Evolutionary conservation across 2,888 invertebrate genomes (phyloP).

Genomic region (Drosophila parthenogenetica): DNA sequence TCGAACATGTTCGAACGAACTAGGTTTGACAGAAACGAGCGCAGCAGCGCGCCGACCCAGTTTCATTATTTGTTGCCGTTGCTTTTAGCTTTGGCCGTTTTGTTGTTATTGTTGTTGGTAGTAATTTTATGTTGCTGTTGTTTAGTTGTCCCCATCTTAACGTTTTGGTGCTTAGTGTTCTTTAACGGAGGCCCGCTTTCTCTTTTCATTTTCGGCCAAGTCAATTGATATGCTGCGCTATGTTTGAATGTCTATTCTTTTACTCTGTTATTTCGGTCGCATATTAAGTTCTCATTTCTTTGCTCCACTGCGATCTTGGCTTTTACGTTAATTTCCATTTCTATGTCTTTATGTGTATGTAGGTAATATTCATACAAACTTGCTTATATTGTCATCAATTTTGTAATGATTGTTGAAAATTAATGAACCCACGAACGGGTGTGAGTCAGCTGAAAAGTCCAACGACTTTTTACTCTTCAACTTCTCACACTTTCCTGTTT

Average conservation of each 20-base stretch:
- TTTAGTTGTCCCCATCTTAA: constrained; percentile 55
- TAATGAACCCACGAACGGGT: constrained; percentile 11
- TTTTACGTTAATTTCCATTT: constrained; percentile 20
- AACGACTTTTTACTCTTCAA: constrained; percentile 27
- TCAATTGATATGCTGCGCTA: constrained; percentile 72
- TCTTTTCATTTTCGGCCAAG: constrained; percentile 73
- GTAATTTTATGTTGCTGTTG: constrained; percentile 38
- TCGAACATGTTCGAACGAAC: constrained; percentile 42
- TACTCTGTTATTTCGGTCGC: constrained; percentile 27
- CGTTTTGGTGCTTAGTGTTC: constrained; percentile 68
- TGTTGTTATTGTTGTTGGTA: constrained; percentile 34
- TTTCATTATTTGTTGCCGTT: constrained; percentile 69
- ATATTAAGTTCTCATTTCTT: constrained; percentile 49
- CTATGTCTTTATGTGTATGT: constrained; percentile 9
- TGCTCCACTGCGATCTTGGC: constrained; percentile 37
- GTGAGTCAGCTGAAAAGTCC: constrained; percentile 37
- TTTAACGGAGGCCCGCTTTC: constrained; percentile 69
- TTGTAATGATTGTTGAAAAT: constrained; percentile 18
- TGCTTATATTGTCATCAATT: not conserved
- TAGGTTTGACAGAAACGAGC: constrained; percentile 26
- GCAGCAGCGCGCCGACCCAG: constrained; percentile 66
- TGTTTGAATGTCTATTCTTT: constrained; percentile 47
- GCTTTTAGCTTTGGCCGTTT: constrained; percentile 40
- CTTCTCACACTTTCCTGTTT: constrained; percentile 25
- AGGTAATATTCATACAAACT: not conserved